A percentile compares a stretch with the other conserved stretches of the same genome.
Evolutionary conservation across 2,888 invertebrate species (phyloP).

Genomic region (Scaptomyza caliginosa): DNA sequence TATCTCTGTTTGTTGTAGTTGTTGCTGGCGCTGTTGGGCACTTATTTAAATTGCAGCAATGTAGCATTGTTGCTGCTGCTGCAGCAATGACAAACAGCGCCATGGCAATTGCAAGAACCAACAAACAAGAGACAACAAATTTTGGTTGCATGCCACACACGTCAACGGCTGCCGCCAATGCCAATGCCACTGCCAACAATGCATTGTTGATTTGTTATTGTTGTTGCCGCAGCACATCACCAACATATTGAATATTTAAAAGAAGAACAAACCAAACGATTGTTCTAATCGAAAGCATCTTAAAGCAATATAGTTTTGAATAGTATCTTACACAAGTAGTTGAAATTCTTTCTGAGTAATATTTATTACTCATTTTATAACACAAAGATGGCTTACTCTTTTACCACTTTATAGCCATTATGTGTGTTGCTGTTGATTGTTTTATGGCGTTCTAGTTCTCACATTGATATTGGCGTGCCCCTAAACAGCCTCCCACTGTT

Average conservation of each 20-base stretch:
- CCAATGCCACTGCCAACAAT: constrained; percentile 8
- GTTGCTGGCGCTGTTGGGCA: constrained; percentile 53
- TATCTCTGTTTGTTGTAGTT: constrained; percentile 43
- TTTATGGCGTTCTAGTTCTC: constrained; percentile 30
- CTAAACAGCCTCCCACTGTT: constrained; percentile 45
- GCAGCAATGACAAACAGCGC: constrained; percentile 40
- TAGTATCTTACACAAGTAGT: no score
- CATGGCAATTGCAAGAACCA: constrained; percentile 6
- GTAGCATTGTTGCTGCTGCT: constrained; percentile 36
- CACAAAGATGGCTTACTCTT: neutral
- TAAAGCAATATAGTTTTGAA: no score
- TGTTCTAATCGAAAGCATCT: neutral
- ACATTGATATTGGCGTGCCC: constrained; percentile 22
- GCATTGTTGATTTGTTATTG: constrained; percentile 2
- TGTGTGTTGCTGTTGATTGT: neutral
- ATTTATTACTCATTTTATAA: neutral
- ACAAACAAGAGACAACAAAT: constrained; percentile 54
- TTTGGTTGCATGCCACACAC: constrained; percentile 73
- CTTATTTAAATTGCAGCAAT: constrained; percentile 71
- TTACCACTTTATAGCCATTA: neutral
- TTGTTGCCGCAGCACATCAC: constrained; percentile 6
- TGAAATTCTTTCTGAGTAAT: no score
- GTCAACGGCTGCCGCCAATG: constrained; percentile 36
- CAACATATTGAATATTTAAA: constrained; percentile 9
- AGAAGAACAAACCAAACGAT: neutral